Base-by-base conservation (phyloP, 1,140 invertebrate genomes). In the Galendromus occidentalis region DNA sequence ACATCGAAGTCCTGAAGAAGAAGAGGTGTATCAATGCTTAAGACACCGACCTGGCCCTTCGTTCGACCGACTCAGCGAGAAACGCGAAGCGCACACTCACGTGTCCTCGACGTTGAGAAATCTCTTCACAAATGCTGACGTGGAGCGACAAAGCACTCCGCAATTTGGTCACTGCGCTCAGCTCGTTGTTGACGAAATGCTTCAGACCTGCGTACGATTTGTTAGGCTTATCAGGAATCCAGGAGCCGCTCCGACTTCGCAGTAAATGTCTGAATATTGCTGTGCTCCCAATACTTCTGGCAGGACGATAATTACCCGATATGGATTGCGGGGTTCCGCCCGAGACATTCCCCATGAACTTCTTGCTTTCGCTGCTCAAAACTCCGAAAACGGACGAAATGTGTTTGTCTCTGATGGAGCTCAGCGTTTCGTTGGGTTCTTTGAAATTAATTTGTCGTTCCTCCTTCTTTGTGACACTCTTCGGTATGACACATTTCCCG, bases 61-160 rank as follows among this genome's bases (percentile, higher is more conserved):
- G n/a, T n/a, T n/a, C n/a, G n/a, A n/a, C n/a, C n/a, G n/a, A n/a
- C n/a, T n/a, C n/a, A n/a, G n/a, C n/a, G n/a, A n/a, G n/a, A n/a
- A n/a, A n/a, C n/a, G n/a, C 33, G 51, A 22, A 4, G 14, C 17
- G 14, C 4, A 33, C 17, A 59, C 51, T 59, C 14, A 59, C 51
- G 14, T 59, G 51, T 59, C 51, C 51, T 25, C 51, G 25, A 20
- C 22, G 25, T 22, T 25, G 12, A 25, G 51, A 59, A 4, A 59
- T 59, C 25, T 59, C 51, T 59, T 59, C 51, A 22, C 51, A 59
- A 33, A 59, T 33, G 22, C 51, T 59, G 14, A 59, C 33, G 33
- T 59, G 51, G 22, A 59, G 51, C 20, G 51, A 17, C 9, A 59
- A 9, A 17, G 51, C 25, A 22, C 33, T 59, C 14, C 51, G 51